Conservation (phyloP, 2,113 vertebrate species). For the Corythaeola cristata region DNA sequence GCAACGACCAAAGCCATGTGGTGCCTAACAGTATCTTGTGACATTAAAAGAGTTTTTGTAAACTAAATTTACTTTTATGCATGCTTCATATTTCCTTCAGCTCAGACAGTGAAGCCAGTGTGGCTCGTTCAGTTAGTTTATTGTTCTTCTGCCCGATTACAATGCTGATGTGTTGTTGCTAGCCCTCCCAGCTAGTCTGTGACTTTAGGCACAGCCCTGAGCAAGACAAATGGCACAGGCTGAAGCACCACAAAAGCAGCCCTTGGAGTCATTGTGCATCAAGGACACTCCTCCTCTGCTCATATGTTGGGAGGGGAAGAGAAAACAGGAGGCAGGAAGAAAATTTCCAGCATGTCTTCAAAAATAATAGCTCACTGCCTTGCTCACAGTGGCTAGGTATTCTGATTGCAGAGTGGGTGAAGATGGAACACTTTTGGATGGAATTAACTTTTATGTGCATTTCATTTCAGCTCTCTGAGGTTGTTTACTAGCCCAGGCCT, state of each 20-base stretch:
- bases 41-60: not conserved
- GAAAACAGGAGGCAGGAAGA: not conserved
- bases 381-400: not conserved
- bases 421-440: not conserved
- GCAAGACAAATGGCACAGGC: not conserved
- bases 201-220: not conserved
- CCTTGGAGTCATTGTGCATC: not conserved
- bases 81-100: not conserved
- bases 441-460: not conserved
- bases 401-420: not conserved
- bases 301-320: not conserved
- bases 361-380: not conserved
- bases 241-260: not conserved
- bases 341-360: not conserved
- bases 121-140: not conserved
- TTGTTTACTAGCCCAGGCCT: not conserved
- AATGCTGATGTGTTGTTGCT: not conserved
- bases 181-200: not conserved
- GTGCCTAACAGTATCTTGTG: not conserved
- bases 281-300: not conserved
- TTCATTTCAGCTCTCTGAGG: not conserved
- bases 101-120: not conserved
- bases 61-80: not conserved
- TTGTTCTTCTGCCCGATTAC: not conserved
- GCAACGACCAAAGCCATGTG: fast-evolving